Evolutionary conservation across 2,888 invertebrate species (phyloP), one percentile per base, ranked within the genome.

Genomic region (Andrena flavipes): DNA sequence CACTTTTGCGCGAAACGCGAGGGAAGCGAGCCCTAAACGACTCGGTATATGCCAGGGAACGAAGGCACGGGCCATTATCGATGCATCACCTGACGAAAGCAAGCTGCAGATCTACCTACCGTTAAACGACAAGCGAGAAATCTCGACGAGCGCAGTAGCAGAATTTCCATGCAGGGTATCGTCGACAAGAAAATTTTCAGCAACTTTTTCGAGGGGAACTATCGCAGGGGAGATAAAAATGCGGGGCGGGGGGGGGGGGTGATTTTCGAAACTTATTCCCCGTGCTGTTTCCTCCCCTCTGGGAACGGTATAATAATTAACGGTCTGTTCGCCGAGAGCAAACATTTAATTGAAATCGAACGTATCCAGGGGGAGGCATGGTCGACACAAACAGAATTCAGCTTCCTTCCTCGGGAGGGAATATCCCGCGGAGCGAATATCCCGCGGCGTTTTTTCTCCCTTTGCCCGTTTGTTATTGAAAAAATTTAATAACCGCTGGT

Each of bases 281-380:
- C 7, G 29, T 42, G 16, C 4, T 33, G 51, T 4, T 16, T 1
- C 10, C 10, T 49, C 2, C 54, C 1, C 20, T 30, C 6, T 51
- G 7, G 20, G 51, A 54, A 35, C 20, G 20, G 26, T 26, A 69
- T 69, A 67, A 67, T 63, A 70, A 70, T 76, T 65, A 62, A 65
- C 49, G 59, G 64, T 67, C 59, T n/a, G 74, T 82, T 79, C 80
- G 69, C 79, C 75, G 71, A 78, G 82, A 85, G 83, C 86, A 83
- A 89, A 88, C 88, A 84, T 88, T 90, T 90, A 90, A 91, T 91
- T 88, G 90, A 89, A 90, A 86, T 86, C 82, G 85, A 86, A 67
- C 80, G 84, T 81, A 84, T 84, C 80, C 62, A 83, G 78, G 51
- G 82, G 78, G 79, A 70, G 78, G 81, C 70, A 42, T 16, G 42